Evolutionary conservation across 2,113 vertebrate genomes (phyloP).

Genomic region (Hippopotamus amphibius): DNA sequence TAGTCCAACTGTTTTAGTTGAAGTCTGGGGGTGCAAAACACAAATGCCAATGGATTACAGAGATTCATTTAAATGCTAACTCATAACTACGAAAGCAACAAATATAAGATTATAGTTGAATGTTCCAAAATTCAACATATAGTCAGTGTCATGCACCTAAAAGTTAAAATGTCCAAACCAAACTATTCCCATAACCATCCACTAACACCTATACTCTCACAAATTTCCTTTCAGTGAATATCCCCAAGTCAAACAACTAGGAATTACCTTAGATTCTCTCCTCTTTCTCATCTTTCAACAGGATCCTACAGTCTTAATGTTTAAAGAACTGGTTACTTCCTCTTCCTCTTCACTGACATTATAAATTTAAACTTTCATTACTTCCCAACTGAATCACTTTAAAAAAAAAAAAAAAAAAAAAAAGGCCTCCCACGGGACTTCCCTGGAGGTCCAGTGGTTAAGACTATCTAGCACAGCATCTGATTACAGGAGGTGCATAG

Average conservation of each 20-base stretch:
- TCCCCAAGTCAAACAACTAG: background rate
- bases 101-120: background rate
- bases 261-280: background rate
- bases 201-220: background rate
- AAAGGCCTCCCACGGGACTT: background rate
- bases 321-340: background rate
- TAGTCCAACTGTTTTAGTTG: background rate
- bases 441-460: too few species aligned
- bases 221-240: conserved; percentile 17
- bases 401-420: background rate
- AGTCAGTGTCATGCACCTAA: background rate
- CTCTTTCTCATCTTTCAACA: conserved; percentile 11
- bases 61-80: conserved; percentile 30
- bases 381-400: background rate
- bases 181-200: background rate
- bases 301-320: background rate
- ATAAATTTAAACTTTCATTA: conserved; percentile 25
- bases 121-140: conserved; percentile 39
- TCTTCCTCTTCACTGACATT: background rate
- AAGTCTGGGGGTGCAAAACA: background rate
- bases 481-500: background rate
- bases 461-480: background rate
- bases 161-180: conserved; percentile 13
- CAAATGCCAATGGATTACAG: background rate
- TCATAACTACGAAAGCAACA: background rate